Base-by-base conservation (phyloP, 2,797 vertebrate species). In the Gambelia wislizenii region DNA sequence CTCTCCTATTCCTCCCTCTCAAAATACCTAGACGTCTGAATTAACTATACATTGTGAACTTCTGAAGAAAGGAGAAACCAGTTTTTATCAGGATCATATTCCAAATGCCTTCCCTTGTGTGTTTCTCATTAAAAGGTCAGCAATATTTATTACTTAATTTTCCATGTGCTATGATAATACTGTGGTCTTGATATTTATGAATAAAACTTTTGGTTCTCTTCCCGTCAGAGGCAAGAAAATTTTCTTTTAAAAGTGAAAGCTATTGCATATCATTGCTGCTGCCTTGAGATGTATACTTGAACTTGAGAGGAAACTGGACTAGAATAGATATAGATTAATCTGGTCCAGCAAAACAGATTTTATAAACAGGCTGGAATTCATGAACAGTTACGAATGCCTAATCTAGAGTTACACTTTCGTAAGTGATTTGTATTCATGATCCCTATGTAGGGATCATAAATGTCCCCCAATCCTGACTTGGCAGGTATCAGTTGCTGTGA, bases 41-140 rank as follows among this genome's bases (percentile, higher is more conserved):
- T 64, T 56, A 42, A 36, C 64, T 75, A 54, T 84, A 88, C n/a
- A 54, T 30, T 64, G 30, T 83, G 42, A 83, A 64, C 54, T 61
- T 75, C 42, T 27, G n/a, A 69, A 69, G 47, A 70, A 85, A 89
- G 69, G 47, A 25, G n/a, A 78, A 89, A 56, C 8, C 25, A 64
- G 59, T 72, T 89, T 59, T 39, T 7, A 85, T 69, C 56, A 79
- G 64, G 42, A 39, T 33, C n/a, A 14, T 72, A 85, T 89, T 85
- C 67, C 39, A 59, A 74, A 80, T 89, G 42, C 52, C 9, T 74
- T 89, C 49, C 64, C 33, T 80, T 79, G 39, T 79, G 39, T 74
- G 76, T 12, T 80, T 89, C 22, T 80, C 9, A 80, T 80, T 72
- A 80, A 89, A 89, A 89, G 76, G 83, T 80, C 39, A 85, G 25